A percentile compares a stretch with the other conserved stretches of the same genome.
Conservation (phyloP, 2,113 vertebrate species). For the Zapornia atra region DNA sequence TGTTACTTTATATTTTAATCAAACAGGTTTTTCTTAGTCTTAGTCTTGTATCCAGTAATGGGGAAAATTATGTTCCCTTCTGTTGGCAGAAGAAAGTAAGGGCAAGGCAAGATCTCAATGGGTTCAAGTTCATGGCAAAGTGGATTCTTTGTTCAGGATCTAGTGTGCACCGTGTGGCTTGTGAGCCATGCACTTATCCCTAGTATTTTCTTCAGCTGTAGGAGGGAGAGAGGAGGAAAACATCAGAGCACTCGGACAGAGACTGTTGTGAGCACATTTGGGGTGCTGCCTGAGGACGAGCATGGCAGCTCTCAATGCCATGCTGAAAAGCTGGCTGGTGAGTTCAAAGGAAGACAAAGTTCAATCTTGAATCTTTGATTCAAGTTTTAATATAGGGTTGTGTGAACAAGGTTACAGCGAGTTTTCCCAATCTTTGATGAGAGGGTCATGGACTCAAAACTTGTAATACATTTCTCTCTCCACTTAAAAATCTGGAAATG, state of each 20-base stretch:
- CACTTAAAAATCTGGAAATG: not conserved
- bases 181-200: not conserved
- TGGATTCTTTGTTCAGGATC: not conserved
- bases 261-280: rapidly evolving
- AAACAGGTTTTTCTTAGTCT: not conserved
- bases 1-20: not conserved
- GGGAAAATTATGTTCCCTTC: not conserved
- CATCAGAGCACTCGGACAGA: not conserved
- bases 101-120: not conserved
- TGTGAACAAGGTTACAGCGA: not conserved
- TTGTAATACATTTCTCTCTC: not conserved
- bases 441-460: not conserved
- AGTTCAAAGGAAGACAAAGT: not conserved
- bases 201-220: not conserved
- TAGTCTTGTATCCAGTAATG: not conserved
- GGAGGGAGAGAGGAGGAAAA: not conserved
- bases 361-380: not conserved
- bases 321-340: not conserved
- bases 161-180: not conserved
- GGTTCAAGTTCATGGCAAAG: rapidly evolving
- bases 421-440: not conserved
- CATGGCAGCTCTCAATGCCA: not conserved
- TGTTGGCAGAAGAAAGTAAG: not conserved
- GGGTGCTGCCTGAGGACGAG: not conserved
- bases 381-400: not conserved